phyloP scores from a whole-genome alignment of 2,888 invertebrate species.

The Amblyjoppa proteus region DNA sequence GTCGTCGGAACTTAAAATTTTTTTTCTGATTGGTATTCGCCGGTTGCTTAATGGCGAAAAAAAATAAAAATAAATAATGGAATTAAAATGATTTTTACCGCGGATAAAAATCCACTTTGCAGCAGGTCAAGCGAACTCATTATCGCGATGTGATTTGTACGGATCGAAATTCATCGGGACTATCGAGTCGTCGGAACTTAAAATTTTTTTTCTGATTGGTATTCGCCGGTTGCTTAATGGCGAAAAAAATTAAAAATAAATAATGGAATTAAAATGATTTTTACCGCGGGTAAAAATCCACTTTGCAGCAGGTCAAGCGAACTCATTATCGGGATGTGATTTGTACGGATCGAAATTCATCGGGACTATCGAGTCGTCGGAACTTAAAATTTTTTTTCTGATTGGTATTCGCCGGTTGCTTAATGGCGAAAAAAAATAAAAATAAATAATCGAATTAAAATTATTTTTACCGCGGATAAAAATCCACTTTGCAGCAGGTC shows the following conservation, averaged over 20 bases:
- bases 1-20: slow-evolving; percentile 4
- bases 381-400: slow-evolving; percentile 16
- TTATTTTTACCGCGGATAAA: not conserved
- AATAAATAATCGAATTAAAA: not conserved
- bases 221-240: slow-evolving; percentile 16
- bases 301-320: not conserved
- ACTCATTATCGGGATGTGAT: slow-evolving; percentile 22
- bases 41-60: slow-evolving; percentile 27
- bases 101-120: not conserved
- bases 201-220: not conserved
- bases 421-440: not conserved
- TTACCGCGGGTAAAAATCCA: not conserved
- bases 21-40: not conserved
- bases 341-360: slow-evolving; percentile 31
- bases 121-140: not conserved
- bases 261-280: not conserved
- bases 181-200: slow-evolving; percentile 17
- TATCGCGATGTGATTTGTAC: slow-evolving; percentile 26
- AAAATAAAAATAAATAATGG: not conserved
- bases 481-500: not conserved
- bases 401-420: slow-evolving; percentile 2
- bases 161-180: slow-evolving; percentile 35
- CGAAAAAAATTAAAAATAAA: too few species aligned
- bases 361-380: slow-evolving; percentile 36
- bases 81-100: not conserved